Conservation (phyloP, 1,140 invertebrate species). For the Philaenus spumarius region DNA sequence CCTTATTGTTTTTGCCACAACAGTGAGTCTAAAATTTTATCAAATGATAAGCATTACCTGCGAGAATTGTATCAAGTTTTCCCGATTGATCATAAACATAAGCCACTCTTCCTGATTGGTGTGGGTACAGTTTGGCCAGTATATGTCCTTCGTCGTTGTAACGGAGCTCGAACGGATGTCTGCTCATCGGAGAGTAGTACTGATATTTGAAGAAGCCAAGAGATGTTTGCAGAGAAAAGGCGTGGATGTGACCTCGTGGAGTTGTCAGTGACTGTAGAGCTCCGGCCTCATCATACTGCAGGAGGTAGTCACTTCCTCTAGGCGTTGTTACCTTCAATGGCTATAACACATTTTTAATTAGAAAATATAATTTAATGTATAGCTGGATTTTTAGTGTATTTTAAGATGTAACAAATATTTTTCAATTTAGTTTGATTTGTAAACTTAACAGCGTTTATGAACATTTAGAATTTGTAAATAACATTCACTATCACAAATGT, state of each 20-base stretch:
- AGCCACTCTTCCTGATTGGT: constrained; percentile 80
- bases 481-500: too few relatives aligned
- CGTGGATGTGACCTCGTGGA: constrained; percentile 85
- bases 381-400: too few relatives aligned
- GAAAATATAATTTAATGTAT: too few relatives aligned
- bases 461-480: too few relatives aligned
- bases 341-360: constrained; percentile 33
- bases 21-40: too few relatives aligned
- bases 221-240: constrained; percentile 85
- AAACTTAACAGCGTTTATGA: not conserved
- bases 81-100: constrained; percentile 81
- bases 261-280: constrained; percentile 86
- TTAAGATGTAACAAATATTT: too few relatives aligned
- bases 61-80: constrained; percentile 76
- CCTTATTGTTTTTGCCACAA: too few relatives aligned
- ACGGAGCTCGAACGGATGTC: constrained; percentile 82
- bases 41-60: constrained; percentile 47
- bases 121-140: constrained; percentile 79
- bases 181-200: constrained; percentile 82
- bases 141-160: constrained; percentile 88
- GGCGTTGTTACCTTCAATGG: constrained; percentile 89
- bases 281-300: constrained; percentile 88
- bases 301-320: constrained; percentile 81
- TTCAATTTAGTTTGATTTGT: not conserved
- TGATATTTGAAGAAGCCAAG: constrained; percentile 89